Base-by-base conservation (phyloP, 2,797 vertebrate genomes). In the Falco biarmicus region DNA sequence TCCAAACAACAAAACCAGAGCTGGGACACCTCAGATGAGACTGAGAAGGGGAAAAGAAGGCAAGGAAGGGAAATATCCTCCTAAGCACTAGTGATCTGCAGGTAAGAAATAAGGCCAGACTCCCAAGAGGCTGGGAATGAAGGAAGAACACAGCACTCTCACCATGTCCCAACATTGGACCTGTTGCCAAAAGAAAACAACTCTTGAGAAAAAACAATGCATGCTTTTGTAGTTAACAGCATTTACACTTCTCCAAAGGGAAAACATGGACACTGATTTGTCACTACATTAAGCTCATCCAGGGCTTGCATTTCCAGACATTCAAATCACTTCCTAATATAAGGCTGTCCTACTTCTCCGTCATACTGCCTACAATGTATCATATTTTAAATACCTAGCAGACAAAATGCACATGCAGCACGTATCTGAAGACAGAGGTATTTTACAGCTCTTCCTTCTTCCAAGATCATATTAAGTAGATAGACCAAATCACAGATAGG, bases 281-380 rank as follows among this genome's bases (percentile, higher is more conserved):
- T 89, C 61, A 63, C 84, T 75, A 81, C 53, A 50, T 28, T 64
- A 65, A 87, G 26, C 37, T 87, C 78, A 89, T 45, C 70, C 77
- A 84, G 17, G 20, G 70, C 34, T 92, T 54, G 28, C 81, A 78
- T 64, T 93, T 95, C 90, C 82, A 87, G 92, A 93, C 82, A 96
- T 95, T 92, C 69, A 95, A 92, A 92, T 92, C 34, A 84, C 73
- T 84, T 92, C 82, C 79, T 95, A 97, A 91, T 81, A 48, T 11
- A 93, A 92, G 57, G 69, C 45, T 87, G 71, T 48, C 50, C 24
- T 54, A 45, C 61, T 95, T 78, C 84, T 78, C 75, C 54, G 29
- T 73, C 59, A 45, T 64, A 48, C 47, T 51, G 61, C 9, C 65
- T 71, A 83, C 53, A 81, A 26, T 12, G 68, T 69, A 73, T 37